Conservation (phyloP, 2,797 vertebrate genomes). For the Pristis pectinata region DNA sequence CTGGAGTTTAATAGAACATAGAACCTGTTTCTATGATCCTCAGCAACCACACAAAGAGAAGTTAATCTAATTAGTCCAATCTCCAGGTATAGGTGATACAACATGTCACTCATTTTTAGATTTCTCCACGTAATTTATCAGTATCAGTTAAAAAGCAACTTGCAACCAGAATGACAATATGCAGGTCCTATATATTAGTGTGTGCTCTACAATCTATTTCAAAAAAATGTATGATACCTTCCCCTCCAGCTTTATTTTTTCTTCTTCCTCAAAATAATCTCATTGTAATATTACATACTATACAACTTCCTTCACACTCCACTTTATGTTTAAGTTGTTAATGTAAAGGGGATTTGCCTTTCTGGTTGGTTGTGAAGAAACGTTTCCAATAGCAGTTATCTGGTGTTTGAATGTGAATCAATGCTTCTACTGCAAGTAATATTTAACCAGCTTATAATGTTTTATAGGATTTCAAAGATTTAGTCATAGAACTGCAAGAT, state of each 20-base stretch:
- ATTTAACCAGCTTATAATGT: no score
- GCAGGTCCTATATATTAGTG: background rate
- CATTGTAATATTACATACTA: background rate
- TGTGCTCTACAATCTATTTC: background rate
- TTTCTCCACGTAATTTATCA: background rate
- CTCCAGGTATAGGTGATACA: background rate
- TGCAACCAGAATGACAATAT: background rate
- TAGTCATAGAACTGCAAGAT: no score
- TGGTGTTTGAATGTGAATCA: background rate
- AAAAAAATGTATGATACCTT: background rate
- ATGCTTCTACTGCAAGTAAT: background rate
- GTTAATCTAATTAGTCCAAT: background rate
- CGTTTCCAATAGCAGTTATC: background rate
- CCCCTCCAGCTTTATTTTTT: background rate
- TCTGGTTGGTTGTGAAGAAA: background rate
- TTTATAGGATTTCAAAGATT: background rate
- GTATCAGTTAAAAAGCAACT: background rate
- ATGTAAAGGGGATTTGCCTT: background rate
- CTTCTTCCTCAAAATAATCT: background rate
- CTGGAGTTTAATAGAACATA: background rate
- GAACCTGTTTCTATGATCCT: background rate
- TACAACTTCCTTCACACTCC: background rate
- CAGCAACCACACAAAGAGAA: background rate
- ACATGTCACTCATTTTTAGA: background rate
- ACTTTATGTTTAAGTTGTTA: background rate